Base-by-base conservation (phyloP, 1,140 invertebrate genomes). In the Musca domestica region DNA sequence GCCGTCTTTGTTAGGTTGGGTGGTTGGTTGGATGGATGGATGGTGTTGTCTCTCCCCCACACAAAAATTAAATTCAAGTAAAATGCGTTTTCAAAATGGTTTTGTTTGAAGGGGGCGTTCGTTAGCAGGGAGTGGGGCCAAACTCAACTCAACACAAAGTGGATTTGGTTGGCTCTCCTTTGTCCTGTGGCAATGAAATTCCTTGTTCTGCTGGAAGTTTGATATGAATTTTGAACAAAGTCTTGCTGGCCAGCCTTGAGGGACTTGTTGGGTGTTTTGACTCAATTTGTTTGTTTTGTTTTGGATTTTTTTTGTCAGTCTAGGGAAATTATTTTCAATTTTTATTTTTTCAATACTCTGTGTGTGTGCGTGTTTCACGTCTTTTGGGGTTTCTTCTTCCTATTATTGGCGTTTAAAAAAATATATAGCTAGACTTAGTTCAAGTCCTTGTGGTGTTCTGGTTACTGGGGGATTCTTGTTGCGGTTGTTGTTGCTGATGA, bases 331-430 rank as follows among this genome's bases (percentile, higher is more conserved):
- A 9, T 61, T 61, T 15, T 52, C 10, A 1, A 20, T 9, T 52
- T 2, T 30, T 49, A 5, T 56, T 19, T 27, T 56, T 27, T 56
- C 3, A 19, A 4, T 34, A 17, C 10, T 30, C 27, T 30, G 3
- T 19, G 48, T 65, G 64, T 65, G 64, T 65, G 64, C 64, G 64
- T 65, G 64, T 51, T 48, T 63, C 19, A 22, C 19, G 19, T 20
- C 51, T 14, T 52, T 20, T 52, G 6, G 2, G 2, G 2, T 20
- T 22, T 22, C 7, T 6, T 52, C n/a, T 63, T 48, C 46, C 17
- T 25, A 6, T 25, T 65, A 49, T 30, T 65, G 41, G 41, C 46
- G 64, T 65, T n/a, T 20, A 7, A 41, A 41, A 41, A 41, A 41
- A 41, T n/a, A 41, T 41, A 41, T 5, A 41, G 10, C 4, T 41